Percentiles rank a stretch among this genome's conserved stretches.
phyloP scores from a whole-genome alignment of 92 coral and sea anemone genomes.

The Desmophyllum pertusum region DNA sequence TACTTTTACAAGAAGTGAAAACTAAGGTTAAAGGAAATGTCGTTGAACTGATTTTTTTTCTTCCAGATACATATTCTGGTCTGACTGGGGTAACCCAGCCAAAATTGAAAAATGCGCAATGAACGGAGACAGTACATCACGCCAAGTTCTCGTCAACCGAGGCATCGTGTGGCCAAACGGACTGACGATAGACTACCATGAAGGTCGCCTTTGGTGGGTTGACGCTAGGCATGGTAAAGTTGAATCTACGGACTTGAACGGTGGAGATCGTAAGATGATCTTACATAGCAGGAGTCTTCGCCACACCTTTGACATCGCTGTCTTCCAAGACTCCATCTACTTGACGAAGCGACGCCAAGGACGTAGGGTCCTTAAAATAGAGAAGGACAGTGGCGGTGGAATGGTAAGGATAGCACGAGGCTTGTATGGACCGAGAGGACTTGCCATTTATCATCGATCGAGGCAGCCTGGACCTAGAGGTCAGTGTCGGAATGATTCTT shows the following conservation, averaged over 20 bases:
- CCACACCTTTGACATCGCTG: conserved; percentile 75
- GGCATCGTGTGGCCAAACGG: conserved; percentile 84
- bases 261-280: conserved; percentile 60
- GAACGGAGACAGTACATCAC: conserved; percentile 71
- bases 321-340: conserved; percentile 77
- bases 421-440: conserved; percentile 71
- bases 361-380: conserved; percentile 63
- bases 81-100: conserved; percentile 73
- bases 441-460: conserved; percentile 68
- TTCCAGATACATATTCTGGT: conserved; percentile 85
- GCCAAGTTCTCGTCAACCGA: conserved; percentile 63
- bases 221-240: conserved; percentile 81
- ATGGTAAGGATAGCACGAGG: conserved; percentile 34
- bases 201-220: conserved; percentile 76
- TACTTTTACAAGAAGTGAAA: too few relatives aligned
- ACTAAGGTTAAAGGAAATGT: too few relatives aligned
- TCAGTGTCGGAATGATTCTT: too few relatives aligned
- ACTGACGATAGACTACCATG: conserved; percentile 75
- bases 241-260: conserved; percentile 79
- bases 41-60: background rate
- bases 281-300: conserved; percentile 45
- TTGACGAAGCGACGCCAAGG: conserved; percentile 65
- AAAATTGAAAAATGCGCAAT: conserved; percentile 89
- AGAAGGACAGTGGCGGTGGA: conserved; percentile 77
- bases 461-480: conserved; percentile 72